Evolutionary conservation across 2,113 vertebrate species (phyloP).

Genomic region (Labeo catla): DNA sequence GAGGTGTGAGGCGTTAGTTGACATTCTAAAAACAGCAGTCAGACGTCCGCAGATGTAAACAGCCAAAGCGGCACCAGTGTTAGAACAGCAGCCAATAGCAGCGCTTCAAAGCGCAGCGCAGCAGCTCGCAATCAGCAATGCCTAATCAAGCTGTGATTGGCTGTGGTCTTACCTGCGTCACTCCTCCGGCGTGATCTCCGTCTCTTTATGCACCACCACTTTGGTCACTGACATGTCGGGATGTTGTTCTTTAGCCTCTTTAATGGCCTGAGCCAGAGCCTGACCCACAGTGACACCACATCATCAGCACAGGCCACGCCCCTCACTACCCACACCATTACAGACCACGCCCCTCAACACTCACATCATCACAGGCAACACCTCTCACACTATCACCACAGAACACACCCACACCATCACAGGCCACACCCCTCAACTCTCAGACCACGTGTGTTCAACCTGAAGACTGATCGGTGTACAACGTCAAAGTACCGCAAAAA

Average conservation of each 20-base stretch:
- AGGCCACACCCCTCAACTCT: no score
- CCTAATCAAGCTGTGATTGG: slow-evolving; percentile 33
- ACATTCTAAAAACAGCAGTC: background rate
- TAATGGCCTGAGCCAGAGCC: slow-evolving; percentile 95
- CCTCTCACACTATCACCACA: no score
- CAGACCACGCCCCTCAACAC: background rate
- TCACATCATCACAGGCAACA: no score
- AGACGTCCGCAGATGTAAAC: slow-evolving; percentile 10
- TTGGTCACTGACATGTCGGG: slow-evolving; percentile 98
- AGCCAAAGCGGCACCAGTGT: slow-evolving; percentile 38
- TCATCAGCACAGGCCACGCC: background rate
- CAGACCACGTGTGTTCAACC: no score
- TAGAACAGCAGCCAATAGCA: slow-evolving; percentile 47
- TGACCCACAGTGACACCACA: slow-evolving; percentile 80
- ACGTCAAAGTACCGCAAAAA: no score
- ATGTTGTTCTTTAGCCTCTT: slow-evolving; percentile 95
- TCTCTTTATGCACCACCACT: slow-evolving; percentile 98
- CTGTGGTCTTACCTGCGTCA: slow-evolving; percentile 85
- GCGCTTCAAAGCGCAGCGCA: slow-evolving; percentile 1
- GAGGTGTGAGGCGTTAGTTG: background rate
- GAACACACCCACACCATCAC: no score
- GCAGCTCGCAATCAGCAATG: slow-evolving; percentile 42
- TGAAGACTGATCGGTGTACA: no score
- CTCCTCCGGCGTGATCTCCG: slow-evolving; percentile 92
- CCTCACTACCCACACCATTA: no score